Conservation (phyloP, 2,113 vertebrate species). For the Phrynocephalus versicolor region DNA sequence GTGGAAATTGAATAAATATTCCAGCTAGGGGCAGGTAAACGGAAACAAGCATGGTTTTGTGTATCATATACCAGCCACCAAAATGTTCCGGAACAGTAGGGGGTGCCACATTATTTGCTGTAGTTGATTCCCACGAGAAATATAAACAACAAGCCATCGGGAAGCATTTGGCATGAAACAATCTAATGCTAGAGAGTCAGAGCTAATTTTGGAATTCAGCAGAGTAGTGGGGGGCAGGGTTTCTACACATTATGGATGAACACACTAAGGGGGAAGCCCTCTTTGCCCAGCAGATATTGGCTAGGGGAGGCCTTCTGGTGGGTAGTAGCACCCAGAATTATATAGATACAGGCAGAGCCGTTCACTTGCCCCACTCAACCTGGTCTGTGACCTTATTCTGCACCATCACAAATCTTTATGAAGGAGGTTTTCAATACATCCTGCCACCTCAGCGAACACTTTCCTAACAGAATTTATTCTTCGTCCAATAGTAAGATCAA, state of each 20-base stretch:
- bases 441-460: neutral
- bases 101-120: neutral
- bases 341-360: neutral
- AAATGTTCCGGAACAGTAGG: neutral
- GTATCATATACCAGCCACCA: neutral
- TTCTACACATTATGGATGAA: neutral
- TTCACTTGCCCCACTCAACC: neutral
- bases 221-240: neutral
- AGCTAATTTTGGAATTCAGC: neutral
- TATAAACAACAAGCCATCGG: neutral
- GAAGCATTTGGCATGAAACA: neutral
- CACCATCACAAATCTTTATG: neutral
- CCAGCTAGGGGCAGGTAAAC: neutral
- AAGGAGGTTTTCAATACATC: neutral
- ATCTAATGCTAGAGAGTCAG: neutral
- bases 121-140: neutral
- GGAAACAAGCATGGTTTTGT: neutral
- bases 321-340: neutral
- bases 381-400: neutral
- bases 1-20: slow-evolving; percentile 17
- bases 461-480: neutral
- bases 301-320: neutral
- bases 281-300: neutral
- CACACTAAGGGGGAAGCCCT: neutral
- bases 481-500: neutral